These are phyloP conservation scores for Cotesia glomerata DNA, from an alignment of 1,140 invertebrate species.

Conservation along the genomic window DNA sequence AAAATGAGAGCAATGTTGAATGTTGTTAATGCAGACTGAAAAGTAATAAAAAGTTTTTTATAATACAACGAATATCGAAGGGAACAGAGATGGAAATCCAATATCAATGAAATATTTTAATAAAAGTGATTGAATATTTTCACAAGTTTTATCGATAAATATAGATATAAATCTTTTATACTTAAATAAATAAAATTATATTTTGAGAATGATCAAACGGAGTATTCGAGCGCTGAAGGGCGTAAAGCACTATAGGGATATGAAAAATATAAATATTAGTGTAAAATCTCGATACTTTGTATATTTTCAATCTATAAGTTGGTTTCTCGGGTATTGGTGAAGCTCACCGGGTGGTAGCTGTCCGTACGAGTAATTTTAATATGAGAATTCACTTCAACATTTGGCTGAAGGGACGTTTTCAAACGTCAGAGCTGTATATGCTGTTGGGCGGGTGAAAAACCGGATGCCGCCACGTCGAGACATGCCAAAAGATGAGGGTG, in stretches of 20 bases:
- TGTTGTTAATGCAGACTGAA: too few species aligned
- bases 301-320: slow-evolving; percentile 23
- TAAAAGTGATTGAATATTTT: too few species aligned
- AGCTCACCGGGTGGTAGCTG: slow-evolving; percentile 16
- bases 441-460: slow-evolving; percentile 13
- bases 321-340: neutral
- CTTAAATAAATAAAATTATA: neutral
- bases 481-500: slow-evolving; percentile 29
- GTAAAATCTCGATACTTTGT: neutral
- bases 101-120: too few species aligned
- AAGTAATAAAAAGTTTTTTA: too few species aligned
- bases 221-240: neutral
- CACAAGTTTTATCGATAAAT: too few species aligned
- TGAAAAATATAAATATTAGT: neutral
- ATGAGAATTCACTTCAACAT: slow-evolving; percentile 26
- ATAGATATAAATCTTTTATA: neutral
- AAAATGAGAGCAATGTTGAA: too few species aligned
- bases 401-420: neutral
- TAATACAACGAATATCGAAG: too few species aligned
- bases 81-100: too few species aligned
- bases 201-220: neutral
- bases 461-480: slow-evolving; percentile 42
- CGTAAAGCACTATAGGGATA: neutral
- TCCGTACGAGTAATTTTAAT: slow-evolving; percentile 38
- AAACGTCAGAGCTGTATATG: neutral